phyloP scores from a whole-genome alignment of 2,113 vertebrate species.

The Pyrgilauda ruficollis region DNA sequence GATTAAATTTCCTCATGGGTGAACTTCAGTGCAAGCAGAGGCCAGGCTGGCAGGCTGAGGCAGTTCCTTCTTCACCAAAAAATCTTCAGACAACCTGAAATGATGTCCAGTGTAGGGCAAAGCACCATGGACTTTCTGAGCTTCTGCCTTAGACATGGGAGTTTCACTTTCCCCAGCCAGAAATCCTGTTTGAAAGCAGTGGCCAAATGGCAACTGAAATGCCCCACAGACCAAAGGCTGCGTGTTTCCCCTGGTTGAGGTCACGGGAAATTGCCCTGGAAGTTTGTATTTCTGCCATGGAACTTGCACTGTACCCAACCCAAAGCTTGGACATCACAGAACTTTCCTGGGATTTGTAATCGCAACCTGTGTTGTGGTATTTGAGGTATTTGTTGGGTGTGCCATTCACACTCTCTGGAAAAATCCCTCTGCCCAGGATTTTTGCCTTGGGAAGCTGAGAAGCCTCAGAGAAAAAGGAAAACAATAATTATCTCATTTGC shows the following conservation, averaged over 20 bases:
- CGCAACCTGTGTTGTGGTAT: background rate
- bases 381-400: background rate
- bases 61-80: accelerated
- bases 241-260: background rate
- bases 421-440: too few species aligned
- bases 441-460: too few species aligned
- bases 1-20: background rate
- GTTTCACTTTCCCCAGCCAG: background rate
- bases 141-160: background rate
- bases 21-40: accelerated
- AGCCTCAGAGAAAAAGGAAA: too few species aligned
- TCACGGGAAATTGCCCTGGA: background rate
- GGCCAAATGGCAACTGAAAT: background rate
- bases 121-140: background rate
- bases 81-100: background rate
- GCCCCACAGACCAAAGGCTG: background rate
- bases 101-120: background rate
- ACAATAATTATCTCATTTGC: too few species aligned
- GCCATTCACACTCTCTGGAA: too few species aligned
- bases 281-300: background rate
- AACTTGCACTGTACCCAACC: background rate
- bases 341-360: background rate
- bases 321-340: background rate
- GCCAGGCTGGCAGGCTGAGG: accelerated
- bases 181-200: background rate